Conservation (phyloP, 2,113 vertebrate genomes). For the Poicephalus meyeri region DNA sequence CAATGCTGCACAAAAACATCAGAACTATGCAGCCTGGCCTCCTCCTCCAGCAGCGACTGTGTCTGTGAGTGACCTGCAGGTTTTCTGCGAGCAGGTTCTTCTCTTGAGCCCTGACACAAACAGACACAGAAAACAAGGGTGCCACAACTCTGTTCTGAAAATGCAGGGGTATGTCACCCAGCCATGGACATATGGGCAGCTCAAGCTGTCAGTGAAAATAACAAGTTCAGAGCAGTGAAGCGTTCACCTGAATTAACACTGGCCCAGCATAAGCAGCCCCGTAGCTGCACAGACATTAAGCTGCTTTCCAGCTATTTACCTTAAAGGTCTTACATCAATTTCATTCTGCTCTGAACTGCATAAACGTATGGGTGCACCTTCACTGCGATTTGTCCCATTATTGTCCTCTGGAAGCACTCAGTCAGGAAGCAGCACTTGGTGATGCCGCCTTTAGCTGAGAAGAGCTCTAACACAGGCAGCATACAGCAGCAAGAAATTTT, state of each 20-base stretch:
- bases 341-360: background rate
- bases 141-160: background rate
- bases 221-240: background rate
- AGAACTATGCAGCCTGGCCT: background rate
- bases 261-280: rapidly evolving
- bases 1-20: background rate
- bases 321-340: background rate
- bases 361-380: background rate
- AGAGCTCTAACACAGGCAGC: background rate
- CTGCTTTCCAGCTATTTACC: background rate
- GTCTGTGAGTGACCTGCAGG: rapidly evolving
- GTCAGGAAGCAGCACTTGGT: rapidly evolving
- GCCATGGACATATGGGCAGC: rapidly evolving
- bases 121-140: rapidly evolving
- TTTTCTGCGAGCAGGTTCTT: background rate
- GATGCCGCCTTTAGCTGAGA: rapidly evolving
- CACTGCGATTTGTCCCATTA: background rate
- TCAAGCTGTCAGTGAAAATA: background rate
- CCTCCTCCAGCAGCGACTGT: background rate
- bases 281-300: background rate
- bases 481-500: background rate
- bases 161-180: background rate
- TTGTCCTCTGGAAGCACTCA: rapidly evolving
- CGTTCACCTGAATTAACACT: background rate
- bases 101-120: background rate